Evolutionary conservation across 2,113 vertebrate genomes (phyloP), one percentile per base, ranked within the genome.

Genomic region (Megalops atlanticus): DNA sequence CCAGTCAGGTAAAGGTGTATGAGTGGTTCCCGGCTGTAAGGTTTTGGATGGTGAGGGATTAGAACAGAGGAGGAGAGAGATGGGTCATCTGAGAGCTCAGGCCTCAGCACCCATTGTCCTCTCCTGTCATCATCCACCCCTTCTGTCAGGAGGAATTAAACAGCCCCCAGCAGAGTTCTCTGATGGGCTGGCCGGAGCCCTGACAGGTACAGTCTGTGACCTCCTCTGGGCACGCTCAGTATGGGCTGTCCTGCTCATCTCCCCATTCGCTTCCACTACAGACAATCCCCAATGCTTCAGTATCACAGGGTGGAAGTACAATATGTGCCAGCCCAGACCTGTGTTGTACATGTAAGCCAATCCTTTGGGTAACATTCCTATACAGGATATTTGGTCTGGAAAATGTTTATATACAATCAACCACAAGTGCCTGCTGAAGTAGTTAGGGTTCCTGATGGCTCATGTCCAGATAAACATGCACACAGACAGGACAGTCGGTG

Each of bases 71-170:
- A 64, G 58, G n/a, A 24, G 4, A 24, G 4, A 10, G 43, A 45
- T 45, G 73, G 88, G 91, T 89, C 89, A 92, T 88, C 74, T 86
- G 92, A 92, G 90, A 85, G 87, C 83, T 86, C 71, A 86, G 79
- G 71, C 77, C 86, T 84, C 83, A 0, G 58, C 74, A 72, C 75
- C 90, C 54, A 81, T 91, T 92, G 89, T 91, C 70, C 85, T 83
- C 68, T 3, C 75, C 71, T 80, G 84, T 90, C 90, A 89, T 84
- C 88, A 75, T 8, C 45, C 11, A 80, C 82, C 85, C 85, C 84
- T 73, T 77, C 21, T 85, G 0, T 2, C 18, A 24, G 81, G 84
- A 43, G 49, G 31, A 10, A 36, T 15, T 52, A 10, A 74, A 31
- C 74, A 76, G 45, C 82, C 80, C 80, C 79, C 82, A 45, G 10